These are phyloP conservation scores for Dryococelus australis DNA, from an alignment of 2,888 invertebrate species.

Conservation along the genomic window DNA sequence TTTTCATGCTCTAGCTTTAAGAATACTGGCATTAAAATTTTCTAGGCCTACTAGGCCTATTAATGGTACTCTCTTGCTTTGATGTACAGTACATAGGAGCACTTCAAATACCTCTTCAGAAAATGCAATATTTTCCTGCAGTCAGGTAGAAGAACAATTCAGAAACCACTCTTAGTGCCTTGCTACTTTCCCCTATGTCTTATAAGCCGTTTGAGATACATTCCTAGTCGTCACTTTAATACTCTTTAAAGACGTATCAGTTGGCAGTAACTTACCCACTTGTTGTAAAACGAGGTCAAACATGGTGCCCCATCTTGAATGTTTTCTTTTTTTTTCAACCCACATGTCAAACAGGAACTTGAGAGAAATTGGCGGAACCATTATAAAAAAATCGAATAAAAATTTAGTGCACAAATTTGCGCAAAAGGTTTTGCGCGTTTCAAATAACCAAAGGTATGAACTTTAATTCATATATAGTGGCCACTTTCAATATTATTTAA, in stretches of 20 bases:
- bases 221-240: slow-evolving; percentile 10
- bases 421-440: no score
- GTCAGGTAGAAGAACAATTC: neutral
- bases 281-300: neutral
- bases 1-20: neutral
- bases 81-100: neutral
- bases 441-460: no score
- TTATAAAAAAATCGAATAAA: no score
- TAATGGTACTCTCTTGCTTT: neutral
- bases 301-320: neutral
- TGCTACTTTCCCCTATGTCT: neutral
- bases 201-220: neutral
- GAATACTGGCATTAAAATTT: neutral
- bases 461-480: no score
- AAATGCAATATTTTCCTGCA: neutral
- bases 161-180: neutral
- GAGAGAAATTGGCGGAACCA: no score
- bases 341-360: no score
- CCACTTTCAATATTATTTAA: no score
- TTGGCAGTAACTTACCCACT: neutral
- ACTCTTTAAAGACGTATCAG: neutral
- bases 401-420: no score
- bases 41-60: neutral
- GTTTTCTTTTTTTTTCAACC: neutral
- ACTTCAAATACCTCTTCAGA: neutral